Evolutionary conservation across 2,888 invertebrate genomes (phyloP).

Genomic region (Hypselothyrea guttata): DNA sequence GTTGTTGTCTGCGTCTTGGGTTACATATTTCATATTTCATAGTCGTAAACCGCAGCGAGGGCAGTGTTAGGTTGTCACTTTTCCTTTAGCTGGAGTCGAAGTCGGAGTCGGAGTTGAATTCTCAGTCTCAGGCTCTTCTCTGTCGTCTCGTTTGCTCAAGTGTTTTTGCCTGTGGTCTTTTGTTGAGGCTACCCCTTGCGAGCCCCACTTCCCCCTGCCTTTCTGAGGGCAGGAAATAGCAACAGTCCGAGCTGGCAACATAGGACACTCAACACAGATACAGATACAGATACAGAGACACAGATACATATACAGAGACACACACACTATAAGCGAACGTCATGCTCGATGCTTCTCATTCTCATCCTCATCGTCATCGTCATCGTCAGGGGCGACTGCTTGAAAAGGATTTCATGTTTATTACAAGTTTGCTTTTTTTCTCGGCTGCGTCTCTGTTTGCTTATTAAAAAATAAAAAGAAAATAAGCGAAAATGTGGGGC

Average conservation of each 20-base stretch:
- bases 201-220: neutral
- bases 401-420: conserved; percentile 51
- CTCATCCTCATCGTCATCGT: conserved; percentile 17
- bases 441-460: conserved; percentile 20
- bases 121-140: conserved; percentile 9
- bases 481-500: conserved; percentile 22
- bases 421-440: conserved; percentile 28
- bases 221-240: conserved; percentile 51
- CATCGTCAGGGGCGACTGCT: conserved; percentile 33
- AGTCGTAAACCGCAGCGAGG: conserved; percentile 44
- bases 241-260: neutral
- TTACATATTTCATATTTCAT: conserved; percentile 74
- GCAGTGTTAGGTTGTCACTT: conserved; percentile 42
- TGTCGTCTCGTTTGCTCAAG: conserved; percentile 61
- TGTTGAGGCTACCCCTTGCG: conserved; percentile 29
- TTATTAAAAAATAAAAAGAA: conserved; percentile 48
- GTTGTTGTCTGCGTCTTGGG: conserved; percentile 60
- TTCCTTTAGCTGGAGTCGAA: conserved; percentile 31
- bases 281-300: too few relatives aligned
- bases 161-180: conserved; percentile 58
- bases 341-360: conserved; percentile 15
- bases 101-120: too few relatives aligned
- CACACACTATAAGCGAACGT: conserved; percentile 38
- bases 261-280: conserved; percentile 13
- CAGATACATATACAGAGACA: too few relatives aligned